These are phyloP conservation scores for Syngnathus rostellatus DNA, from an alignment of 2,797 vertebrate genomes.

Conservation along the genomic window DNA sequence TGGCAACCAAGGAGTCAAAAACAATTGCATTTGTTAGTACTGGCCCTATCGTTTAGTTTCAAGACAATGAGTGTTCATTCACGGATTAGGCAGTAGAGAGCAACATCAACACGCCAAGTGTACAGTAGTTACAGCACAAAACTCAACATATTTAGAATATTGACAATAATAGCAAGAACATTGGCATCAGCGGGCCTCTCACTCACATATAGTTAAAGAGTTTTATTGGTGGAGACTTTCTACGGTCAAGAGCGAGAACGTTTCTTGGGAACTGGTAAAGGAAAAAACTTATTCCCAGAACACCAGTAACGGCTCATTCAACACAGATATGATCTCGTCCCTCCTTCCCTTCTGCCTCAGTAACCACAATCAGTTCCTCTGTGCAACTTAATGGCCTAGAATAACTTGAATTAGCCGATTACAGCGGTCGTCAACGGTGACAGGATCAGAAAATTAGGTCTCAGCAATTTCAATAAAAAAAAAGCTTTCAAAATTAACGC, in stretches of 20 bases:
- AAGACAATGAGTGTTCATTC: constrained; percentile 40
- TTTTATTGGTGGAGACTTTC: neutral
- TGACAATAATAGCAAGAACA: constrained; percentile 3
- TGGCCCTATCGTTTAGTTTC: constrained; percentile 25
- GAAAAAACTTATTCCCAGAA: constrained; percentile 18
- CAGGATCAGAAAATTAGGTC: constrained; percentile 64
- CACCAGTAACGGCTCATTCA: constrained; percentile 13
- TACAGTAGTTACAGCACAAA: constrained; percentile 12
- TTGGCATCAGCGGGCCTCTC: constrained; percentile 3
- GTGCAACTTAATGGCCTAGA: constrained; percentile 57
- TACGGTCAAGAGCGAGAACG: neutral
- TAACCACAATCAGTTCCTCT: constrained; percentile 40
- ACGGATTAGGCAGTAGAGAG: constrained; percentile 48
- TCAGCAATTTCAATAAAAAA: constrained; percentile 69
- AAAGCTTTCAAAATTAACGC: constrained; percentile 69
- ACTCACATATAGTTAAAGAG: neutral
- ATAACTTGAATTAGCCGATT: constrained; percentile 68
- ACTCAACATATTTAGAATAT: neutral
- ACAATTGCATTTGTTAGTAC: constrained; percentile 54
- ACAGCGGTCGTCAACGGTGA: constrained; percentile 49
- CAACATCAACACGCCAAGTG: constrained; percentile 16
- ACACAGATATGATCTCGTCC: constrained; percentile 22
- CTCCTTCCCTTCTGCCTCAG: constrained; percentile 23
- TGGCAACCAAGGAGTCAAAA: constrained; percentile 63
- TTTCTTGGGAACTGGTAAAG: neutral